Conservation (phyloP, 2,888 invertebrate species). For the Galeruca laticollis region DNA sequence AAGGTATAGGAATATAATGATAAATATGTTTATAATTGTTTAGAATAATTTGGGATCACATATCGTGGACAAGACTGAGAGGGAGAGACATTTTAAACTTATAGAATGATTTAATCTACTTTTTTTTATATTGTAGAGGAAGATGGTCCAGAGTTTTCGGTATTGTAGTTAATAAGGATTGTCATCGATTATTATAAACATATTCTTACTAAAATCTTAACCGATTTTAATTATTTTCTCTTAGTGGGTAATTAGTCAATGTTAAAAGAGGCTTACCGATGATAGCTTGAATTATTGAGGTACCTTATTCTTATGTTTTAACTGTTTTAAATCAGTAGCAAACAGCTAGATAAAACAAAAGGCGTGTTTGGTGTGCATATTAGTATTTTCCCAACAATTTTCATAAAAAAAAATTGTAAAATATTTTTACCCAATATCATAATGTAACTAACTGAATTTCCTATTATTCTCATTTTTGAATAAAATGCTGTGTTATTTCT, state of each 20-base stretch:
- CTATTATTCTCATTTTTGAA: slow-evolving; percentile 37
- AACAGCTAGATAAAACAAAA: slow-evolving; percentile 39
- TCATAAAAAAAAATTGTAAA: slow-evolving; percentile 45
- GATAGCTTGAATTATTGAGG: slow-evolving; percentile 50
- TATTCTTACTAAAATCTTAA: too few species aligned
- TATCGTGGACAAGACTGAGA: slow-evolving; percentile 8
- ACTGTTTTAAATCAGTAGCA: slow-evolving; percentile 37
- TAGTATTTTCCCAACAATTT: slow-evolving; percentile 52
- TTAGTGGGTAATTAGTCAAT: slow-evolving; percentile 35
- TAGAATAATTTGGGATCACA: slow-evolving; percentile 3
- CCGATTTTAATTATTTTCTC: slow-evolving; percentile 24
- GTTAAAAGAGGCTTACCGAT: slow-evolving; percentile 34
- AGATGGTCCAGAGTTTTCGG: neutral
- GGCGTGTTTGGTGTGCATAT: slow-evolving; percentile 61
- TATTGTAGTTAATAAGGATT: slow-evolving; percentile 5
- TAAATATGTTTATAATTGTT: too few species aligned
- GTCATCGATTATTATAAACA: neutral
- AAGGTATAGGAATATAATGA: neutral
- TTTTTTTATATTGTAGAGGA: neutral
- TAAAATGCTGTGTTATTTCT: slow-evolving; percentile 44
- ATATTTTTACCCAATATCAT: slow-evolving; percentile 44
- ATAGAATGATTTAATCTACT: neutral
- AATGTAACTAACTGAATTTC: slow-evolving; percentile 42
- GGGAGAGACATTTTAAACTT: neutral
- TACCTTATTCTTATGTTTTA: slow-evolving; percentile 11